Conservation (phyloP, 1,140 invertebrate genomes). For the Drosophila ohnishii region DNA sequence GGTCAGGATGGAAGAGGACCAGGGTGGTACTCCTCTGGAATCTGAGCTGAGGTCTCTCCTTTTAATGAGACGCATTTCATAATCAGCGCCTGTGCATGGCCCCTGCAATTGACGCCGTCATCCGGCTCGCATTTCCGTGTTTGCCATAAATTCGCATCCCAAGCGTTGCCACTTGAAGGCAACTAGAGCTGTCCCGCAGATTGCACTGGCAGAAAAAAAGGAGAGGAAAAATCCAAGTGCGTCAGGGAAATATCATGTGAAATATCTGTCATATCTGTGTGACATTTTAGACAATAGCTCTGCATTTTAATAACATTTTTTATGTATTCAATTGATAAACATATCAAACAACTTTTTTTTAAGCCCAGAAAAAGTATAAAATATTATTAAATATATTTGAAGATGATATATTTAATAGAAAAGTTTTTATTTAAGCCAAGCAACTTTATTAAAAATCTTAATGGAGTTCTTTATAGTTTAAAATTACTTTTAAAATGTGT, state of each 20-base stretch:
- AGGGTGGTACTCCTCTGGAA: slow-evolving; percentile 6
- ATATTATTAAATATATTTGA: too few relatives aligned
- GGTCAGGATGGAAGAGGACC: slow-evolving; percentile 66
- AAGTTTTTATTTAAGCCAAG: too few relatives aligned
- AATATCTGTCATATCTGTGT: neutral
- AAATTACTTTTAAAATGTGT: too few relatives aligned
- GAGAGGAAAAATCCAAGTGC: neutral
- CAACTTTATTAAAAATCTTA: neutral
- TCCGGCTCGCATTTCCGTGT: slow-evolving; percentile 69
- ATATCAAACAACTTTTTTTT: neutral
- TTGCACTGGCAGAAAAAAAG: neutral
- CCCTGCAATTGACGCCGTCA: slow-evolving; percentile 62
- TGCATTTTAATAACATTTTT: neutral
- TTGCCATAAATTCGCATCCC: slow-evolving; percentile 72
- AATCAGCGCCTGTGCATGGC: slow-evolving; percentile 64
- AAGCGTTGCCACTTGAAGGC: slow-evolving; percentile 65
- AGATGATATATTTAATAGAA: too few relatives aligned
- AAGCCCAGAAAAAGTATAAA: too few relatives aligned
- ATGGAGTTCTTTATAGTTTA: too few relatives aligned
- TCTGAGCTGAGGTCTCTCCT: slow-evolving; percentile 42
- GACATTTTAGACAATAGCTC: neutral
- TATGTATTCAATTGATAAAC: neutral
- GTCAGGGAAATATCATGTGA: neutral
- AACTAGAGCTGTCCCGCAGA: slow-evolving; percentile 42
- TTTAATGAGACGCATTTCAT: slow-evolving; percentile 79